Base-by-base conservation (phyloP, 2,888 invertebrate genomes). In the Latheticus oryzae region DNA sequence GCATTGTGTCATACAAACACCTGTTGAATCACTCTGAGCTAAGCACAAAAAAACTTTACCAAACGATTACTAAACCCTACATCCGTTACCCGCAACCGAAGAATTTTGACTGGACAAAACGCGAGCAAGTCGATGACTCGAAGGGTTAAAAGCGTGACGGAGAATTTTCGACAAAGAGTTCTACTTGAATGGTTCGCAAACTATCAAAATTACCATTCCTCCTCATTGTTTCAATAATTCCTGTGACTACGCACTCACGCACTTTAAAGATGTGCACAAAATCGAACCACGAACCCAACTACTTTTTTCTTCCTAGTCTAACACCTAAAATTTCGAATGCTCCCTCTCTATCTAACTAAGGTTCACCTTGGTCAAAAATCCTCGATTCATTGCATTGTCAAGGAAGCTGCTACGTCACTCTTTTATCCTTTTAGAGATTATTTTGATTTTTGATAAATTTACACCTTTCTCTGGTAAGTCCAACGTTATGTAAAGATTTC, bases 281-380 rank as follows among this genome's bases (percentile, higher is more conserved):
- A 58, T 60, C 57, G 56, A 68, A 63, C 63, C 68, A 63, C 63
- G 61, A 53, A 57, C 60, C 65, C 58, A 67, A 71, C 70, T 70
- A 68, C 69, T 65, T 66, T 63, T 64, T 71, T 69, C 61, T 66
- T 71, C 64, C 65, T 61, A 45, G 56, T 60, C 64, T 47, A 59
- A 54, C 61, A 42, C 54, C 55, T 55, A 55, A 63, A 54, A 64
- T 60, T 59, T 58, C 19, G 38, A 45, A 59, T 47, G 58, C 62
- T 67, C 70, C 72, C 70, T 70, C 70, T 72, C 72, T 69, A 48
- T 72, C 64, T 69, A 63, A 61, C 59, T 69, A 66, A 68, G 57
- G 68, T 70, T 71, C 70, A 70, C 71, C 71, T 71, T 71, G 71
- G 66, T 71, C 52, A 43, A 56, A 56, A 54, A 63, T 60, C 62